Evolutionary conservation across 2,888 invertebrate species (phyloP).

Genomic region (Ariolimax columbianus): DNA sequence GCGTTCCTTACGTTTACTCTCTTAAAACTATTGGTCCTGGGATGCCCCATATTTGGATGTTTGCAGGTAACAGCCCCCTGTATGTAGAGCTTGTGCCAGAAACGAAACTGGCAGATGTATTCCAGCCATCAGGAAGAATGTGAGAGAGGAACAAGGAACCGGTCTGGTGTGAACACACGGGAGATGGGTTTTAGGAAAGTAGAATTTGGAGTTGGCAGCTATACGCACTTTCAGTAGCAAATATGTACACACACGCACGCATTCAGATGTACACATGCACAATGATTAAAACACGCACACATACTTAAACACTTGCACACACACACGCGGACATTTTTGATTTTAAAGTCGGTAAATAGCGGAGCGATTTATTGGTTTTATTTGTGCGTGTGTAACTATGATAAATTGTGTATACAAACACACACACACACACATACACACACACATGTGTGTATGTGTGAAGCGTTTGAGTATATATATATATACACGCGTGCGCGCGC

Average conservation of each 20-base stretch:
- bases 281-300: background rate
- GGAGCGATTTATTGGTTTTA: too few relatives aligned
- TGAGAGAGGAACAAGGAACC: background rate
- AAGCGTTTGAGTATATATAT: too few relatives aligned
- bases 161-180: background rate
- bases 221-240: too few relatives aligned
- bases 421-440: too few relatives aligned
- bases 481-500: too few relatives aligned
- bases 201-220: slow-evolving; percentile 19
- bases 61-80: slow-evolving; percentile 31
- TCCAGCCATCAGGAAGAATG: background rate
- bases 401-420: too few relatives aligned
- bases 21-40: slow-evolving; percentile 17
- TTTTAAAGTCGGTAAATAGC: too few relatives aligned
- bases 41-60: slow-evolving; percentile 37
- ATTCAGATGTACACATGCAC: too few relatives aligned
- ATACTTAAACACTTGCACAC: too few relatives aligned
- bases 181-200: background rate
- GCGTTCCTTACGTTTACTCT: slow-evolving; percentile 1
- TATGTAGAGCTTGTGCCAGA: background rate
- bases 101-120: background rate
- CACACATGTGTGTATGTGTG: too few relatives aligned
- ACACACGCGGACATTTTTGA: background rate
- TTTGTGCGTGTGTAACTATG: too few relatives aligned
- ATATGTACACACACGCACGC: too few relatives aligned